These are phyloP conservation scores for Nomada ferruginata DNA, from an alignment of 2,888 invertebrate genomes.

Conservation along the genomic window DNA sequence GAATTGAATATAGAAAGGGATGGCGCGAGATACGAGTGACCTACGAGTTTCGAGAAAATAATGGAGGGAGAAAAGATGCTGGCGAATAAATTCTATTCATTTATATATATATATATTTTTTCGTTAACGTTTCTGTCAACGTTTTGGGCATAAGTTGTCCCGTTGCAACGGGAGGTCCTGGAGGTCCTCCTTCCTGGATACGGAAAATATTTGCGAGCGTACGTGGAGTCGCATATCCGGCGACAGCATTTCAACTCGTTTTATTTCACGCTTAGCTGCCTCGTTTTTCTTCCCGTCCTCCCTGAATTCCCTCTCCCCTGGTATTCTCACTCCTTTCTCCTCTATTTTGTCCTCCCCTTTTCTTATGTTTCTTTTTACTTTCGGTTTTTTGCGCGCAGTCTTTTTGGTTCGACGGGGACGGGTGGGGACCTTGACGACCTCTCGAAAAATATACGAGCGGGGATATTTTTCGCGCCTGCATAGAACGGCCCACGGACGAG, in stretches of 20 bases:
- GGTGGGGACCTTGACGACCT: constrained; percentile 3
- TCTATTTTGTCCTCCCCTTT: background rate
- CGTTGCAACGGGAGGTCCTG: constrained; percentile 59
- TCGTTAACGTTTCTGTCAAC: background rate
- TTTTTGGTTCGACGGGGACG: constrained; percentile 4
- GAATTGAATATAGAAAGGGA: too few relatives aligned
- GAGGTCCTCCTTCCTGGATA: constrained; percentile 42
- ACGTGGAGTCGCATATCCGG: constrained; percentile 30
- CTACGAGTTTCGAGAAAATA: constrained; percentile 47
- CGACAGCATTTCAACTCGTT: constrained; percentile 39
- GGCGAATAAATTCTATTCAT: constrained; percentile 59
- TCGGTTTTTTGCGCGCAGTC: constrained; percentile 3
- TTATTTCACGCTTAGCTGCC: constrained; percentile 29
- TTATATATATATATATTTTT: background rate
- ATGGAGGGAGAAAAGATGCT: constrained; percentile 9
- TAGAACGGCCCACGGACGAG: background rate
- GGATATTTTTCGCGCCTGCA: constrained; percentile 26
- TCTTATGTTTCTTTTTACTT: background rate
- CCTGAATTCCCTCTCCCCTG: background rate
- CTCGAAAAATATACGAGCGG: constrained; percentile 44
- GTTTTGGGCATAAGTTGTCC: constrained; percentile 66
- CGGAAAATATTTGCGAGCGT: constrained; percentile 59
- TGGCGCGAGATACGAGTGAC: constrained; percentile 8
- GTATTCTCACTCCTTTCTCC: background rate
- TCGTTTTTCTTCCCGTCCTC: background rate